Conservation (phyloP, 53 echinoderm and acorn worm genomes). For the Paracentrotus lividus region DNA sequence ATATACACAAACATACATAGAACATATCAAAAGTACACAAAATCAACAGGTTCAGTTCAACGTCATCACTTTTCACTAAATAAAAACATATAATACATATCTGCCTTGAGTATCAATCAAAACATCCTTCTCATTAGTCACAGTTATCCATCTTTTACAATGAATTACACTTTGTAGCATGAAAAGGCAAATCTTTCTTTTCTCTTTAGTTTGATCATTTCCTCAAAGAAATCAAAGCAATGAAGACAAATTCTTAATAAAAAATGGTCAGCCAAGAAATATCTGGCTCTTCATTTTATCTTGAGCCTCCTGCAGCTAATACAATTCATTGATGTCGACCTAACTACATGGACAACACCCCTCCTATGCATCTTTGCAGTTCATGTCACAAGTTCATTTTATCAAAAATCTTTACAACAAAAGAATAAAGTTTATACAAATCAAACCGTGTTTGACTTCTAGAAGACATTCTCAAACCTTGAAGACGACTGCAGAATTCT, state of each 20-base stretch:
- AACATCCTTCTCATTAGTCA: slow-evolving; percentile 64
- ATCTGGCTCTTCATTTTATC: neutral
- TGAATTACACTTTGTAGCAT: slow-evolving; percentile 71
- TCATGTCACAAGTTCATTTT: neutral
- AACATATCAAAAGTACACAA: slow-evolving; percentile 60
- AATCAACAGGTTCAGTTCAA: slow-evolving; percentile 57
- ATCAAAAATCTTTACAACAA: slow-evolving; percentile 37
- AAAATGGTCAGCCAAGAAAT: slow-evolving; percentile 39
- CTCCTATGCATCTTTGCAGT: slow-evolving; percentile 39
- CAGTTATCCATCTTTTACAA: slow-evolving; percentile 60
- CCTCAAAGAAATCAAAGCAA: neutral
- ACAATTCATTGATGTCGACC: slow-evolving; percentile 16
- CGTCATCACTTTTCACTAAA: slow-evolving; percentile 64
- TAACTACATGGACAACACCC: slow-evolving; percentile 40
- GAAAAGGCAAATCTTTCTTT: slow-evolving; percentile 61
- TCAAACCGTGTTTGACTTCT: slow-evolving; percentile 44
- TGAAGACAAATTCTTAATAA: slow-evolving; percentile 28
- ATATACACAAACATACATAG: slow-evolving; percentile 57
- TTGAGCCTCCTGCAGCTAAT: slow-evolving; percentile 1
- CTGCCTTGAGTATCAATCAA: slow-evolving; percentile 64
- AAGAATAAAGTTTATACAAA: slow-evolving; percentile 51
- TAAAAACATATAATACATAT: slow-evolving; percentile 75
- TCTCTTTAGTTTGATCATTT: slow-evolving; percentile 56
- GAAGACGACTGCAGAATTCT: slow-evolving; percentile 56
- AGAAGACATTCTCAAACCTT: slow-evolving; percentile 11